Conservation (phyloP, 2,888 invertebrate species). For the Unio pictorum region DNA sequence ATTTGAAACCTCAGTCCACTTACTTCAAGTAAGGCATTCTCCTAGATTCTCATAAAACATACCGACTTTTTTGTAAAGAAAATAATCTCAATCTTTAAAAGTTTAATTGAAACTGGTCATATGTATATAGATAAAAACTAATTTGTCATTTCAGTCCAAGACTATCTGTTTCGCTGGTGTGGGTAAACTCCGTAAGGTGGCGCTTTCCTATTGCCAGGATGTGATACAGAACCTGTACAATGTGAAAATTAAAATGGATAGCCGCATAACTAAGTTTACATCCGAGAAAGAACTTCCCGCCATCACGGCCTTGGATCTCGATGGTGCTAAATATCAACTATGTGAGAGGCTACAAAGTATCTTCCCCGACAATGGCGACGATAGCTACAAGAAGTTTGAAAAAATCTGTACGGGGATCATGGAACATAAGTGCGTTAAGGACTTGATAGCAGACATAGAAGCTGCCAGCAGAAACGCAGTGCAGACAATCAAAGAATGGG, state of each 20-base stretch:
- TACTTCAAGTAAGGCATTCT: too few relatives aligned
- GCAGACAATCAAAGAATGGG: conserved; percentile 20
- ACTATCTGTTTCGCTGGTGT: conserved; percentile 19
- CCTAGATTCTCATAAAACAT: too few relatives aligned
- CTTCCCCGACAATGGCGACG: conserved; percentile 16
- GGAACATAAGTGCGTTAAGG: conserved; percentile 13
- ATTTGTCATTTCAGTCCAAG: conserved; percentile 10
- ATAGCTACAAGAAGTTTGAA: conserved; percentile 10
- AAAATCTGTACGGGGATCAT: conserved; percentile 17
- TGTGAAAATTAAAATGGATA: conserved; percentile 34
- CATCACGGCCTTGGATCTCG: conserved; percentile 14
- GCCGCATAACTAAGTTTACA: conserved; percentile 16
- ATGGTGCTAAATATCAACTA: conserved; percentile 12
- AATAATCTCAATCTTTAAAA: too few relatives aligned
- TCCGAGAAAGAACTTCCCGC: conserved; percentile 32
- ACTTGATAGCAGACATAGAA: conserved; percentile 9
- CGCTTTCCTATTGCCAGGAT: conserved; percentile 33
- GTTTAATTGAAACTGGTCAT: too few relatives aligned
- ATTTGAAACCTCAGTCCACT: too few relatives aligned
- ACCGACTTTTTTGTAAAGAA: too few relatives aligned
- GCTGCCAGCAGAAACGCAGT: conserved; percentile 1
- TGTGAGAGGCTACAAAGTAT: conserved; percentile 27
- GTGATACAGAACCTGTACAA: conserved; percentile 38
- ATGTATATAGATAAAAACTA: background rate
- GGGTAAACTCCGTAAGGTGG: conserved; percentile 34